Percentiles rank a stretch among this genome's conserved stretches.
These are phyloP conservation scores for Sphaerophoria taeniata DNA, from an alignment of 2,888 invertebrate species.

Conservation along the genomic window DNA sequence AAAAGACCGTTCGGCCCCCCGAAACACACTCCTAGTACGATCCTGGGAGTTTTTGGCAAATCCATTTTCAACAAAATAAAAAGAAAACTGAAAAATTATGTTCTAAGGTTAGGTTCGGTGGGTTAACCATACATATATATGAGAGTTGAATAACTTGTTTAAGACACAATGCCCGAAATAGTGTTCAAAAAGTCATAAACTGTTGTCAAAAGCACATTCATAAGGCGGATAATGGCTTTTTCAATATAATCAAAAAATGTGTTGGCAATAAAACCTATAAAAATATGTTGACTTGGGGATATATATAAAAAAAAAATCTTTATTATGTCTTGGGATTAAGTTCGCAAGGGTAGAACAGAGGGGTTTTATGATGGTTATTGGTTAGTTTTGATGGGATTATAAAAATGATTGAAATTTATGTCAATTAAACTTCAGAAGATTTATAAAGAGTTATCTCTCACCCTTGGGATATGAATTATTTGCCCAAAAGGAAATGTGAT, in stretches of 20 bases:
- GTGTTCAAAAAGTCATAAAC: slow-evolving; percentile 48
- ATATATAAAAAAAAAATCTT: slow-evolving; percentile 25
- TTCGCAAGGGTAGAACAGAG: neutral
- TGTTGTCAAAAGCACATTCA: slow-evolving; percentile 64
- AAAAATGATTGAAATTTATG: slow-evolving; percentile 5
- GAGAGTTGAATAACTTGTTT: slow-evolving; percentile 40
- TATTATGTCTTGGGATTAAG: neutral
- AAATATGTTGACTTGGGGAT: slow-evolving; percentile 45
- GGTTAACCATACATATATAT: neutral
- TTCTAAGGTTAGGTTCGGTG: slow-evolving; percentile 2
- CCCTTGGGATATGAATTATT: no score
- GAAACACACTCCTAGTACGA: neutral
- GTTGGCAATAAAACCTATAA: slow-evolving; percentile 58
- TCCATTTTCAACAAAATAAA: neutral
- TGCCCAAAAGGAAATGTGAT: no score
- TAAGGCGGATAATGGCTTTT: slow-evolving; percentile 65
- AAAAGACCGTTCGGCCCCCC: neutral
- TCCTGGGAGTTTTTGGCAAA: neutral
- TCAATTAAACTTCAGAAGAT: no score
- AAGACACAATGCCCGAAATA: slow-evolving; percentile 30
- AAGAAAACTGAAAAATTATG: slow-evolving; percentile 47
- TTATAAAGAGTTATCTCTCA: no score
- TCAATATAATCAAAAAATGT: slow-evolving; percentile 63
- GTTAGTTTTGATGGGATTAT: slow-evolving; percentile 12
- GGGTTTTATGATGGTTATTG: neutral